Evolutionary conservation across 2,888 invertebrate genomes (phyloP), one percentile per base, ranked within the genome.

Genomic region (Polydesmus complanatus): DNA sequence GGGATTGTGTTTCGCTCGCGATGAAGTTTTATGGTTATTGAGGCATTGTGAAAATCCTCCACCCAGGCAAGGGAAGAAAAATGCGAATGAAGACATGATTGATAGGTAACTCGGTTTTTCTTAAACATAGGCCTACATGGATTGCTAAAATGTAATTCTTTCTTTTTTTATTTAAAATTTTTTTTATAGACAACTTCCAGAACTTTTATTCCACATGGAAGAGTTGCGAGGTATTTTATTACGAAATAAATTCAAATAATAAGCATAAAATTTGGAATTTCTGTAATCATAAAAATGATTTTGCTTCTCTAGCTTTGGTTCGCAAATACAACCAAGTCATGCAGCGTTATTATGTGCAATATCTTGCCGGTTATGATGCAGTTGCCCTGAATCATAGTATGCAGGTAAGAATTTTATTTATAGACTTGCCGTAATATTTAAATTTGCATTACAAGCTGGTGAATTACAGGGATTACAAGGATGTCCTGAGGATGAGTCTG

Each of bases 311-410:
- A 79, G 79, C 79, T 25, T 77, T 99, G 59, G 91, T 97, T 2
- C 82, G 94, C 64, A 97, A 96, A 73, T 95, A 98, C 73, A 90
- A 89, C 68, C 92, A 93, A 77, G 93, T 97, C 8, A 87, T 97
- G 78, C 96, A 98, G 74, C 81, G 95, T 65, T 97, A 97, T 74
- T 97, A 95, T 75, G 89, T 97, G 26, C 95, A 98, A 75, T 98
- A 95, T 78, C 78, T 99, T 61, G 86, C 90, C 48, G 94, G 94
- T 14, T 97, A 89, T 75, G 98, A 99, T 78, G 90, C 96, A 21
- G 87, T 92, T 25, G 86, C 89, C 62, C 76, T 98, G 27, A 91
- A 92, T 71, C 81, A 83, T 66, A 80, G 89, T 68, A 70, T 72
- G 58, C 83, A 87, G 75, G 90, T 90, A 70, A 87, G 84, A 72